Base-by-base conservation (phyloP, 2,113 vertebrate species). In the Leucoraja erinaceus region DNA sequence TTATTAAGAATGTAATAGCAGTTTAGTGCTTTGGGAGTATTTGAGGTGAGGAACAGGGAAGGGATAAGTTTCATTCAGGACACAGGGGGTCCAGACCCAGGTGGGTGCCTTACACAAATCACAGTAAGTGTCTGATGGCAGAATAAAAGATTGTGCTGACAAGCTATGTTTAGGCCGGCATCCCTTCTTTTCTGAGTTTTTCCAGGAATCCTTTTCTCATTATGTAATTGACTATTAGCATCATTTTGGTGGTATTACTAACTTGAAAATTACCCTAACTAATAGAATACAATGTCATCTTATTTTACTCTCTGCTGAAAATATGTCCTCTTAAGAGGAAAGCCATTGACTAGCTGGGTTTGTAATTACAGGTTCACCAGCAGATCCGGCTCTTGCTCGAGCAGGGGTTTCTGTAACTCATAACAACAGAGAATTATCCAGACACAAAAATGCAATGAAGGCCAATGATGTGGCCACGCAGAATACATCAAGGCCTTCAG, bases 371-470 rank as follows among this genome's bases (percentile, higher is more conserved):
- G 96, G 96, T 93, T 93, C 95, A 38, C 94, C 94, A 1, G 7
- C 94, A 31, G 97, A 98, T 81, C 94, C 95, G 8, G 77, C 83
- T 54, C 90, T 93, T 20, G 93, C 95, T 4, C 93, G 95, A 25
- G 94, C 94, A 0, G 94, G 96, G 5, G 93, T 94, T 20, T 94
- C 96, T 5, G 93, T 95, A 61, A 93, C 95, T 94, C 96, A 96
- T 94, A 98, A 98, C 10, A 97, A 96, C 94, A 97, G 94, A 94
- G 97, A 98, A 38, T 95, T 96, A 6, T 95, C 96, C 22, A 95
- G 95, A 91, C 93, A 93, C 20, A 97, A 97, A 83, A 96, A 96
- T 2, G 4, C 96, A 93, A 92, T 93, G 88, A 97, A 96, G 94
- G 96, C 91, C 96, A 95, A 74, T 91, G 96, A 93, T 93, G 92